Evolutionary conservation across 2,113 vertebrate genomes (phyloP), one percentile per base, ranked within the genome.

Genomic region (Heterocephalus glaber): DNA sequence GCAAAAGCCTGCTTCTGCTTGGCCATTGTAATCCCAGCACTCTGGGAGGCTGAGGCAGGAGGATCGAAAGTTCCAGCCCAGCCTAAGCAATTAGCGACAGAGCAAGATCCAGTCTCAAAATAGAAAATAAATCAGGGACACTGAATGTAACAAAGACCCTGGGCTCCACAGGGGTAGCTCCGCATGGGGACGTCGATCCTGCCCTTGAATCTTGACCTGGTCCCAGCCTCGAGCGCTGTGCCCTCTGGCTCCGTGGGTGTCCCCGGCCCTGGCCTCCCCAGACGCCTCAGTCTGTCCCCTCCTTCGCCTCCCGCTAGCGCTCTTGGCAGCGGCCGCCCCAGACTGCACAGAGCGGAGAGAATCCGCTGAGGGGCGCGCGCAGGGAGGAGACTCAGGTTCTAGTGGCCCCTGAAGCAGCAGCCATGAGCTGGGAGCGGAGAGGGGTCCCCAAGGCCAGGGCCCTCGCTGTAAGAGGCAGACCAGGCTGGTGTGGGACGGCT

Each of bases 391-490:
- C 30, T 24, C 3, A 35, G 65, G 19, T 56, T 88, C 66, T n/a
- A 83, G 96, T 70, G 88, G 87, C 95, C 93, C 41, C 92, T 92
- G 3, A 65, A 86, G 95, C 65, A 65, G 0, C 30, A 65, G 54
- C 60, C 63, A 44, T 5, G 82, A 33, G n/a, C 58, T 1, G 22
- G 44, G 44, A 28, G 16, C 70, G 33, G 2, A 89, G 35, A 52
- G 28, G 41, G 20, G 8, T 77, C 76, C 20, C 24, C 1, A n/a
- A 90, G 63, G 52, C 74, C 47, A 54, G 44, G 30, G 66, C 16
- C 13, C 63, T 74, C 58, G 41, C 85, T 35, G 89, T 44, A 35
- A 33, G 26, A 28, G 89, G 63, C 26, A 41, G 60, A 26, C 19
- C 28, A 63, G 17, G 84, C 22, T 17, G 24, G n/a, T 24, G 6